phyloP scores from a whole-genome alignment of 2,888 invertebrate species.

The Torymus texanus region DNA sequence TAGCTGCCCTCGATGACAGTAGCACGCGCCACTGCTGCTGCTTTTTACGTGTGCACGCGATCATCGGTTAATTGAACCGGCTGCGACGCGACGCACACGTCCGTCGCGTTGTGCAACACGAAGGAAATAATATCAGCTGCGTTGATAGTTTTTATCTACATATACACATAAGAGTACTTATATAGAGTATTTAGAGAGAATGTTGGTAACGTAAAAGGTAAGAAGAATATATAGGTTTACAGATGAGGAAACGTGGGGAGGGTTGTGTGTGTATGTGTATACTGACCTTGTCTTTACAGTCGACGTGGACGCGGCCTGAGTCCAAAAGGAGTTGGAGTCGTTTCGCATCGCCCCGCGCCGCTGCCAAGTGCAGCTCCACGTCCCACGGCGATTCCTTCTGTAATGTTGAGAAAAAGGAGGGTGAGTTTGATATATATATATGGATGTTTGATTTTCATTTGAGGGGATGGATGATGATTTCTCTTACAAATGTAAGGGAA shows the following conservation, averaged over 20 bases:
- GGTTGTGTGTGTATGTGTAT: not conserved
- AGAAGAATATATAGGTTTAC: no score
- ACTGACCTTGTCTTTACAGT: constrained; percentile 93
- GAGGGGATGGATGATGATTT: no score
- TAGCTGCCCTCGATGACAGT: no score
- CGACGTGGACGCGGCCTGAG: constrained; percentile 95
- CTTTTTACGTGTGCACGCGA: constrained; percentile 4
- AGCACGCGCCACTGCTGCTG: no score
- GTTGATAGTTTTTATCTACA: not conserved
- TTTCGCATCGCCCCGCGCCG: constrained; percentile 88
- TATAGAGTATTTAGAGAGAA: no score
- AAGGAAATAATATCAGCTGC: not conserved
- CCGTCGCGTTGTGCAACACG: not conserved
- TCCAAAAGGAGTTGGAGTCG: constrained; percentile 87
- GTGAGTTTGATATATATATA: no score
- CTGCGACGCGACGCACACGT: no score
- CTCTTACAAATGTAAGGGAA: no score
- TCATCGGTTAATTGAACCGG: constrained; percentile 28
- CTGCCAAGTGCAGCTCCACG: constrained; percentile 93
- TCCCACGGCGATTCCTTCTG: constrained; percentile 96
- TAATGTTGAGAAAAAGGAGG: not conserved
- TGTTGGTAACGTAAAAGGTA: no score
- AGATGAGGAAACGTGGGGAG: no score
- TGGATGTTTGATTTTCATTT: no score
- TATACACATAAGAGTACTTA: not conserved